Evolutionary conservation across 2,113 vertebrate genomes (phyloP), one percentile per base, ranked within the genome.

Genomic region (Coptodon bakossiorum): DNA sequence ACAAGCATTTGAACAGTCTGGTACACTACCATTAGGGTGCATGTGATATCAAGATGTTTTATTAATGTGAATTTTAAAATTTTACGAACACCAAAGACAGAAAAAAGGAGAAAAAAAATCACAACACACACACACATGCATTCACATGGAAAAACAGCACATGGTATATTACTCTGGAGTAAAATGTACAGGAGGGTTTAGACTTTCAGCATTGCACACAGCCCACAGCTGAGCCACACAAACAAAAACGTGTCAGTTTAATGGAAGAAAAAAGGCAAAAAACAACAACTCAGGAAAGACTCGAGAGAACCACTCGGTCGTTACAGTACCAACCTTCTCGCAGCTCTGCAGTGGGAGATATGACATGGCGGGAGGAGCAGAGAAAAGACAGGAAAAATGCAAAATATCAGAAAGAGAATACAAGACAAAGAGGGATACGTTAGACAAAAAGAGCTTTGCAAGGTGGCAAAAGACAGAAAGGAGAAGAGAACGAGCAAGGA

Each of bases 241-340:
- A 86, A 92, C 86, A 93, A 43, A 82, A 92, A 88, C 27, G 45
- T 79, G 84, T 88, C 80, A 54, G 71, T 90, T 94, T 89, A 90
- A 89, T 79, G 66, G 90, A 89, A 84, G 80, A 88, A 89, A 96
- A 96, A 97, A 97, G 84, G 61, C 61, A 97, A 96, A 96, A 96
- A 29, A 27, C 71, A 78, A 78, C 48, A 78, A 78, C 61, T 88
- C 96, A 95, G 97, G 97, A 97, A 97, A 91, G 81, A 91, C 86
- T 91, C 61, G 80, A 88, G 90, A 71, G 57, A 93, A 89, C 66
- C 93, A 94, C 89, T 89, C 81, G 80, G 68, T 88, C 2, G 24
- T 89, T 89, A 86, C 31, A 87, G 96, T 97, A 99, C 98, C 97
- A 98, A 99, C 98, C 98, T 98, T 99, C 98, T 99, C 98, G 92